Evolutionary conservation across 2,113 vertebrate genomes (phyloP).

Genomic region (Pantherophis guttatus): DNA sequence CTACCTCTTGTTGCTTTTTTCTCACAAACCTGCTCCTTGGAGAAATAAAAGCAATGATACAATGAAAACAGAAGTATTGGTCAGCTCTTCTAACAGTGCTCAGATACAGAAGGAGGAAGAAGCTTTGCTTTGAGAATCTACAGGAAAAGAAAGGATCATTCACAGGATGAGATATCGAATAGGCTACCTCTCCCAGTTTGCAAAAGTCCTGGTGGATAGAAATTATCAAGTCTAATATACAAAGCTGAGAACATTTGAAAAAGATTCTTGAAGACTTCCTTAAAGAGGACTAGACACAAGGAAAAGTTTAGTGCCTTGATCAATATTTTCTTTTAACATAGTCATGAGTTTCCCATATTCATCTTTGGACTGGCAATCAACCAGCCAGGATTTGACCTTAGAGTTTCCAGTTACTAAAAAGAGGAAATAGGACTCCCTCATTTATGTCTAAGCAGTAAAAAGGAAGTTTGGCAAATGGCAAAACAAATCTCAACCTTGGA

Average conservation of each 20-base stretch:
- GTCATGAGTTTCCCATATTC: not conserved
- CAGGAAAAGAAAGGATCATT: not conserved
- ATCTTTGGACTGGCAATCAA: not conserved
- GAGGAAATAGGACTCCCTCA: not conserved
- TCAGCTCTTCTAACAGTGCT: not conserved
- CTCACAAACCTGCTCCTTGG: conserved; percentile 17
- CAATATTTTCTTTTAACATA: not conserved
- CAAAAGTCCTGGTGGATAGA: not conserved
- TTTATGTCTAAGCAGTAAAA: not conserved
- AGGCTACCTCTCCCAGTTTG: not conserved
- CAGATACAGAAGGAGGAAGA: not conserved
- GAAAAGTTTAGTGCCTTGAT: not conserved
- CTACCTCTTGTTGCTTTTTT: conserved; percentile 15
- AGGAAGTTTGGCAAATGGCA: not conserved
- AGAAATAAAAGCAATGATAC: not conserved
- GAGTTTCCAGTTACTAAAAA: not conserved
- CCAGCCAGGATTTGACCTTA: not conserved
- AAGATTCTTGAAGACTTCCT: not conserved
- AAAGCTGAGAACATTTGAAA: not conserved
- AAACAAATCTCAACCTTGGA: not conserved
- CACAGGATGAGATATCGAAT: not conserved
- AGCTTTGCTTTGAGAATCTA: not conserved
- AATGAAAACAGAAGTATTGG: not conserved
- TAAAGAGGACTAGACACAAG: not conserved
- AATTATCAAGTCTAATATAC: not conserved